Evolutionary conservation across 2,113 vertebrate species (phyloP).

Genomic region (Nibea albiflora): DNA sequence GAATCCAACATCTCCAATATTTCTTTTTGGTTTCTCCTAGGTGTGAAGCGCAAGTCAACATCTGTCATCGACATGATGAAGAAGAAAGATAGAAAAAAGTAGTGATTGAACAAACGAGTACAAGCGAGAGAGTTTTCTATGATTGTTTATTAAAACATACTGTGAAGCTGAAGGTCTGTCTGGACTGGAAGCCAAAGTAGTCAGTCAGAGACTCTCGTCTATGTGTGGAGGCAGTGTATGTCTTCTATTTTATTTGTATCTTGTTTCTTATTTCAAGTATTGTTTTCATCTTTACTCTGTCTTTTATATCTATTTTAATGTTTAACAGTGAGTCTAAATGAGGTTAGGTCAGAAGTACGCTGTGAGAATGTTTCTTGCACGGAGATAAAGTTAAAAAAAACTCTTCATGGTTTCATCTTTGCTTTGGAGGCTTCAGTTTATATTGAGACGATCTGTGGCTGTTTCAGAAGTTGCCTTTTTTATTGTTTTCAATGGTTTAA

Average conservation of each 20-base stretch:
- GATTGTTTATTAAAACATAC: neutral
- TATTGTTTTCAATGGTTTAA: neutral
- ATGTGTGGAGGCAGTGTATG: too few species aligned
- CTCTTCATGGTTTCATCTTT: neutral
- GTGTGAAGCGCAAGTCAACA: slow-evolving; percentile 72
- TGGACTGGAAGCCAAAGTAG: neutral
- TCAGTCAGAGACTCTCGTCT: neutral
- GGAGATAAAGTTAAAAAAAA: neutral
- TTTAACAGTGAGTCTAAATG: slow-evolving; percentile 10
- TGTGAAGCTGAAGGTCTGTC: neutral
- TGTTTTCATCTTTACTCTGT: neutral
- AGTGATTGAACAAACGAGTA: neutral
- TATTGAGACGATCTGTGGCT: neutral
- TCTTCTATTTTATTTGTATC: neutral
- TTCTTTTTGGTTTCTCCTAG: slow-evolving; percentile 47
- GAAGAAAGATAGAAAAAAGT: slow-evolving; percentile 66
- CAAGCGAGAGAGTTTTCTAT: neutral
- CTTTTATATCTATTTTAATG: neutral
- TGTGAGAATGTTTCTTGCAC: neutral
- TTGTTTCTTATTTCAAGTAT: neutral
- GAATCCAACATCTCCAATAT: neutral
- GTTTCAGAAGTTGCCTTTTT: neutral
- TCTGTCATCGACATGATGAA: slow-evolving; percentile 69
- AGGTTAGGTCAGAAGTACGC: neutral
- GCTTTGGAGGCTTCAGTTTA: neutral